These are phyloP conservation scores for Campopleginae sp. DNA, from an alignment of 2,888 invertebrate genomes.

Conservation along the genomic window DNA sequence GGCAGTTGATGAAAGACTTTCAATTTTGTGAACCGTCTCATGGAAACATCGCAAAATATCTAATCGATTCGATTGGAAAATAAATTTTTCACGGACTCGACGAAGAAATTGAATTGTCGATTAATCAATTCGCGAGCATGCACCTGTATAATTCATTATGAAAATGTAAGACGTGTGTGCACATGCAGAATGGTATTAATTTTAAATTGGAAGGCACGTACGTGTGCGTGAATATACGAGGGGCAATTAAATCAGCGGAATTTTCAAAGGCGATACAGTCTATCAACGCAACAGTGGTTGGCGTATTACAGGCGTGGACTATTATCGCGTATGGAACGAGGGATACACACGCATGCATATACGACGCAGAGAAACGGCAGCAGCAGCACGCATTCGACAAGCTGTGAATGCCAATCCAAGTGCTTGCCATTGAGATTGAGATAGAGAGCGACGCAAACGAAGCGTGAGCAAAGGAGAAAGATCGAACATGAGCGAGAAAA, in stretches of 20 bases:
- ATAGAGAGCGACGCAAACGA: constrained; percentile 9
- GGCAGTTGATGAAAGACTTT: neutral
- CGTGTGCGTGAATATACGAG: constrained; percentile 40
- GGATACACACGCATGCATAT: neutral
- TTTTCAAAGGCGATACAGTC: constrained; percentile 68
- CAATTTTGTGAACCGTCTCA: neutral
- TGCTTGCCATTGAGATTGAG: constrained; percentile 33
- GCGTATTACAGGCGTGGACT: constrained; percentile 42
- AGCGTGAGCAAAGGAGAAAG: neutral
- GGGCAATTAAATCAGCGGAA: constrained; percentile 71
- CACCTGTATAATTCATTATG: constrained; percentile 13
- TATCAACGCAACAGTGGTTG: constrained; percentile 63
- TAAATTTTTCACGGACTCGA: neutral
- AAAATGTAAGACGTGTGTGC: neutral
- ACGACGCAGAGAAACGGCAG: constrained; percentile 46
- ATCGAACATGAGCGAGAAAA: neutral
- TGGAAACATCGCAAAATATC: neutral
- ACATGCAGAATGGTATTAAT: constrained; percentile 33
- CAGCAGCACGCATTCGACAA: constrained; percentile 47
- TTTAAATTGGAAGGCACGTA: constrained; percentile 9
- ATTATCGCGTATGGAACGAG: constrained; percentile 41
- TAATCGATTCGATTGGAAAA: neutral
- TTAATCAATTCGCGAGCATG: constrained; percentile 1
- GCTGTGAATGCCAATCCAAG: constrained; percentile 54
- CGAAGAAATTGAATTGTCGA: constrained; percentile 7